Evolutionary conservation across 1,140 invertebrate species (phyloP).

Genomic region (Plectrocnemia conspersa): DNA sequence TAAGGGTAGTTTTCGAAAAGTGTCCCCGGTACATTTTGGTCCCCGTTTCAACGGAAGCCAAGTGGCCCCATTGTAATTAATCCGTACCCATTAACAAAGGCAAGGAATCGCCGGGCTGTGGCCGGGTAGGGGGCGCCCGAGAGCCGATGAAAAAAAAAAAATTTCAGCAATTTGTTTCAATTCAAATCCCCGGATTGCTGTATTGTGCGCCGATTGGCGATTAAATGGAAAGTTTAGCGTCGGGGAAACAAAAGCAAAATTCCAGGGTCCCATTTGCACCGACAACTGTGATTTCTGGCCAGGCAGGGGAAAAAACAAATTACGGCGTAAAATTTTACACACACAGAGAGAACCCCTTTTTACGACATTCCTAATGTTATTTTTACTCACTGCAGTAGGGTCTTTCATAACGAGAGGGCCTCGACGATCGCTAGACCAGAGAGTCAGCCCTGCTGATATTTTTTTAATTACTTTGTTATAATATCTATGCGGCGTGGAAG

Average conservation of each 20-base stretch:
- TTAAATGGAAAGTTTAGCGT: constrained; percentile 29
- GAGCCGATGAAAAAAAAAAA: constrained; percentile 28
- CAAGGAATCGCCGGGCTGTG: constrained; percentile 26
- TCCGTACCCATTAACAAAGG: constrained; percentile 28
- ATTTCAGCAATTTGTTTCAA: constrained; percentile 34
- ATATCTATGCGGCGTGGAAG: too few relatives aligned
- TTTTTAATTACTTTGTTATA: too few relatives aligned
- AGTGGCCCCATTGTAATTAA: constrained; percentile 34
- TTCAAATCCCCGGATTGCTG: constrained; percentile 24
- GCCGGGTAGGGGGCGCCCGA: too few relatives aligned
- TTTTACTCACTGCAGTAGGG: too few relatives aligned
- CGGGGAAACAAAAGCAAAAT: constrained; percentile 8
- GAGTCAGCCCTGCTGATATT: too few relatives aligned
- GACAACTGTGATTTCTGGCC: constrained; percentile 11
- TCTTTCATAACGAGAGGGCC: too few relatives aligned
- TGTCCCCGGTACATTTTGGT: neutral
- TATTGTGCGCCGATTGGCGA: constrained; percentile 33
- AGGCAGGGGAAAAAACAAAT: constrained; percentile 5
- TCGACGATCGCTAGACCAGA: too few relatives aligned
- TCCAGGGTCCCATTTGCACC: constrained; percentile 19
- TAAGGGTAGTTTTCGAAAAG: constrained; percentile 28
- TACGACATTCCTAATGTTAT: neutral
- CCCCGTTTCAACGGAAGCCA: constrained; percentile 13
- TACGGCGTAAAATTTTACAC: constrained; percentile 7
- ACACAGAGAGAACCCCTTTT: constrained; percentile 3